Evolutionary conservation across 1,140 invertebrate genomes (phyloP).

Genomic region (Drosophila lini): DNA sequence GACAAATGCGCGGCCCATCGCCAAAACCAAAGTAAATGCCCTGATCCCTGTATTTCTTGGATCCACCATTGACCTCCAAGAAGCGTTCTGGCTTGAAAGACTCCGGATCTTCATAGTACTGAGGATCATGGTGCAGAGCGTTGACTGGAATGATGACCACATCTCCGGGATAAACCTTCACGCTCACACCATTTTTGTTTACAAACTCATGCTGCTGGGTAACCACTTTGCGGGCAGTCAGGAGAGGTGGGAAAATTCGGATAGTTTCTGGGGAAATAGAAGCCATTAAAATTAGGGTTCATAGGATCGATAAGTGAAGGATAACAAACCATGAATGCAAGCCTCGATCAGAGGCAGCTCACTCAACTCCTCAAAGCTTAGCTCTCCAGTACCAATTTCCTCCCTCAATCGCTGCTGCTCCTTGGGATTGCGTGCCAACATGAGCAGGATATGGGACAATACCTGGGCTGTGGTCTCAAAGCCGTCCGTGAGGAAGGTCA

Average conservation of each 20-base stretch:
- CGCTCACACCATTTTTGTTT: constrained; percentile 50
- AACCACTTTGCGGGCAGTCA: constrained; percentile 44
- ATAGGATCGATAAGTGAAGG: too few species aligned
- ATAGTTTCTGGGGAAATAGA: constrained; percentile 39
- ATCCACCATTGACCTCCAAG: constrained; percentile 68
- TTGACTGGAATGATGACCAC: constrained; percentile 86
- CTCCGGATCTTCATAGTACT: constrained; percentile 88
- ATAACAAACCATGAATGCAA: constrained; percentile 55
- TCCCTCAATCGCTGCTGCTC: constrained; percentile 32
- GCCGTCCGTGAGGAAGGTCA: constrained; percentile 66
- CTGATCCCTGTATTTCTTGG: constrained; percentile 78
- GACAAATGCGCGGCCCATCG: constrained; percentile 87
- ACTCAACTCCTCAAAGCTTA: constrained; percentile 55
- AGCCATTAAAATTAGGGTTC: background rate
- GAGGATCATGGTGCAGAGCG: constrained; percentile 86
- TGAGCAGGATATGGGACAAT: constrained; percentile 41
- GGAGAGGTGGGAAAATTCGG: constrained; percentile 49
- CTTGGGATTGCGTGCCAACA: constrained; percentile 47
- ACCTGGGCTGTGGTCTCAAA: constrained; percentile 69
- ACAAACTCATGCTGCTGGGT: constrained; percentile 45
- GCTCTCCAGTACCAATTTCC: constrained; percentile 64
- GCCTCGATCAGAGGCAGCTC: constrained; percentile 64
- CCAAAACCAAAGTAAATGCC: constrained; percentile 86
- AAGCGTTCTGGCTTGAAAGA: constrained; percentile 89
- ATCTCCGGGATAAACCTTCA: constrained; percentile 83